A percentile compares a stretch with the other conserved stretches of the same genome.
phyloP scores from a whole-genome alignment of 2,113 vertebrate genomes.

The Theristicus caerulescens region DNA sequence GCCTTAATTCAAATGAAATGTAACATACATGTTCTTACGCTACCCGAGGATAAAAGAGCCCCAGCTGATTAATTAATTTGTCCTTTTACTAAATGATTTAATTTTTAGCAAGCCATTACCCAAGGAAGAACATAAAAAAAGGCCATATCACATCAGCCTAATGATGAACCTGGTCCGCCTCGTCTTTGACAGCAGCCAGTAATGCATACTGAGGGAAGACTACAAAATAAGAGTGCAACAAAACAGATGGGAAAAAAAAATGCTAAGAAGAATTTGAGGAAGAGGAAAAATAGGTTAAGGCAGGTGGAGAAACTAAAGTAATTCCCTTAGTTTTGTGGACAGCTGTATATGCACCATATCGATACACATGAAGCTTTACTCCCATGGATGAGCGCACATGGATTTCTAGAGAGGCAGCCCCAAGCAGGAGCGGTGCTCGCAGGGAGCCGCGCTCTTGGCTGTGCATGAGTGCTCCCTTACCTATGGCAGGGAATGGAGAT shows the following conservation, averaged over 20 bases:
- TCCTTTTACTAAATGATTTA: neutral
- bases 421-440: neutral
- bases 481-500: neutral
- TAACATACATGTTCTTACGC: neutral
- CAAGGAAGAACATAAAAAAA: neutral
- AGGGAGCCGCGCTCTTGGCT: neutral
- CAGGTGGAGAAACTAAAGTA: neutral
- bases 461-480: neutral
- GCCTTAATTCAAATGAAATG: neutral
- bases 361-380: neutral
- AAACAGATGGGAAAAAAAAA: neutral
- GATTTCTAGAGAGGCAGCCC: neutral
- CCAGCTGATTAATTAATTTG: neutral
- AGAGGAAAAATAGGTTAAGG: neutral
- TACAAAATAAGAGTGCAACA: neutral
- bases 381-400: neutral
- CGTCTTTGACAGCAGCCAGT: neutral
- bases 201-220: neutral
- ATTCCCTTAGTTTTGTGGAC: neutral
- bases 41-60: neutral
- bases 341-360: neutral
- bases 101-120: neutral
- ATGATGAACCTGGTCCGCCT: neutral
- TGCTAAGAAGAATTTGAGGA: neutral
- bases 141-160: neutral